Base-by-base conservation (phyloP, 2,113 vertebrate genomes). In the Sula dactylatra region DNA sequence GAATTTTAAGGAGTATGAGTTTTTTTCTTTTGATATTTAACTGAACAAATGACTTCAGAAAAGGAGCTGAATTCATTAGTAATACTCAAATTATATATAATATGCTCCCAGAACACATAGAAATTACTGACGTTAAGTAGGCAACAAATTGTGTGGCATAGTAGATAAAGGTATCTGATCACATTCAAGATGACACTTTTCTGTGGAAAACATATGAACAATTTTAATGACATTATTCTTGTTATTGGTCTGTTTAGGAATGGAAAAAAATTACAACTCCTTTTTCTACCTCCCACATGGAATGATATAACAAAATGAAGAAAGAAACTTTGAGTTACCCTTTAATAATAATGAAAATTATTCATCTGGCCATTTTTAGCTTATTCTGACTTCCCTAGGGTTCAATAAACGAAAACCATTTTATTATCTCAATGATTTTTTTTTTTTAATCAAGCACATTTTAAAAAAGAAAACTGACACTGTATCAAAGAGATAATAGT, bases 311-410 rank as follows among this genome's bases (percentile, higher is more conserved):
- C 24, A 78, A 83, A 88, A 72, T 3, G 5, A 93, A 92, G 49
- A 10, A 59, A 82, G 34, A 84, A 91, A 71, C 19, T 92, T 84
- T 58, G 45, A 84, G 56, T 49, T 86, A 70, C 40, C 12, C 34
- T 77, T 80, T 86, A 82, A 70, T 38, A 54, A 65, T 70, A 97
- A 92, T 72, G 52, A 74, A 87, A 84, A 95, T 81, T 88, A 92
- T 90, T 91, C 89, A 86, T 94, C 56, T 91, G 62, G 82, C 13
- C 42, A 49, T 16, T 36, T 95, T 92, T 90, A 89, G 15, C 56
- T 24, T 82, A 91, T 65, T 91, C 77, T 94, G 82, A 72, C 86
- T 96, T 96, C 32, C 58, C 78, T 92, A 69, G 78, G 69, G 78
- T 88, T 95, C 55, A 32, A 45, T 83, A 92, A 66, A 55, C 62